phyloP scores from a whole-genome alignment of 2,797 vertebrate species.

The Sebastes jordani region DNA sequence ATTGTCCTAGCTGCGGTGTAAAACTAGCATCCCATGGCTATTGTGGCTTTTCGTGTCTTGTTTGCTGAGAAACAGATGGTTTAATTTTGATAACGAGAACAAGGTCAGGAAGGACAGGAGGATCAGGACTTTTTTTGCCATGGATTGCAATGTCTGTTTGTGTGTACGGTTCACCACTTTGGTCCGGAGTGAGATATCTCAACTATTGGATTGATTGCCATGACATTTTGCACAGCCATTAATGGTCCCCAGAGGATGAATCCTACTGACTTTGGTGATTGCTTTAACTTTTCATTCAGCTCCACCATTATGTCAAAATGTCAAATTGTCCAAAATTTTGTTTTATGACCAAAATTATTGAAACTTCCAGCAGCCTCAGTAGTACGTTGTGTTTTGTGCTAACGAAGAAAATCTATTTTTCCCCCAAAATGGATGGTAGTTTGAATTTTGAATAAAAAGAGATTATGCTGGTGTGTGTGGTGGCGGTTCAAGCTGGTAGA shows the following conservation, averaged over 20 bases:
- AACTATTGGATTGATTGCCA: not conserved
- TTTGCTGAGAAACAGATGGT: slow-evolving; percentile 35
- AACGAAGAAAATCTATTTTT: not conserved
- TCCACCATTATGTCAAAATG: not conserved
- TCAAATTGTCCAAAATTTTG: not conserved
- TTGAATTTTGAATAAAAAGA: not conserved
- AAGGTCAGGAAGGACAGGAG: slow-evolving; percentile 22
- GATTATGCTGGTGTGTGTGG: not conserved
- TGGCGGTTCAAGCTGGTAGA: not conserved
- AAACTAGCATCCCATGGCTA: slow-evolving; percentile 56
- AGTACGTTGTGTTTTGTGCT: not conserved
- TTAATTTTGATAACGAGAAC: slow-evolving; percentile 42
- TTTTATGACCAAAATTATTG: not conserved
- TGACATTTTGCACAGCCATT: not conserved
- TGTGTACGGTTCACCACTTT: not conserved
- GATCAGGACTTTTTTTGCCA: not conserved
- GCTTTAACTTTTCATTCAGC: not conserved
- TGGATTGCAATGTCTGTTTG: not conserved
- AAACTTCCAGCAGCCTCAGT: not conserved
- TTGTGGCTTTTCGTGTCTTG: slow-evolving; percentile 39
- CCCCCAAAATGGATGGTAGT: not conserved
- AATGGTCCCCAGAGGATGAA: not conserved
- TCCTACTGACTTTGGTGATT: not conserved
- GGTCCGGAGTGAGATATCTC: not conserved
- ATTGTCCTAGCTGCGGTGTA: slow-evolving; percentile 47